phyloP scores from a whole-genome alignment of 1,140 invertebrate species.

The Diorhabda elongata region DNA sequence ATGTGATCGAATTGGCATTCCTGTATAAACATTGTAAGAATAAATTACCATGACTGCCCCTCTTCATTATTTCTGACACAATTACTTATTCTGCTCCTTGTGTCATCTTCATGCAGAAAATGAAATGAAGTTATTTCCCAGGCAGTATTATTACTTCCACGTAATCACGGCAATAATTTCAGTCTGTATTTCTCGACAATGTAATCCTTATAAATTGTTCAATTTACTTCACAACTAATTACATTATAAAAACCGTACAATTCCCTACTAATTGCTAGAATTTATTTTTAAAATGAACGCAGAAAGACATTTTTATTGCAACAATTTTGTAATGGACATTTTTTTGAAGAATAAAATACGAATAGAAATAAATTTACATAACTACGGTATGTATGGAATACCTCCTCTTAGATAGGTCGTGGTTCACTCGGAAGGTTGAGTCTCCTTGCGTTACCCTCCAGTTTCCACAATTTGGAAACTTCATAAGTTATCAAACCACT shows the following conservation, averaged over 20 bases:
- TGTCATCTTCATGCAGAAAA: not conserved
- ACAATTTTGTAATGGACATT: conserved; percentile 7
- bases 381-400: too few species aligned
- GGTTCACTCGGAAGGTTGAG: too few species aligned
- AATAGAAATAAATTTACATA: conserved; percentile 1
- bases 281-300: conserved; percentile 5
- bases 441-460: too few species aligned
- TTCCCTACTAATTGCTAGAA: conserved; percentile 1
- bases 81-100: not conserved
- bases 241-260: conserved; percentile 3
- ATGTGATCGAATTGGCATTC: too few species aligned
- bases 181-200: not conserved
- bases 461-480: too few species aligned
- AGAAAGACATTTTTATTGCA: conserved; percentile 8
- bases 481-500: too few species aligned
- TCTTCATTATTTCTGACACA: too few species aligned
- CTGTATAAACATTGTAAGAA: too few species aligned
- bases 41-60: too few species aligned
- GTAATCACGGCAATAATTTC: not conserved
- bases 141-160: not conserved
- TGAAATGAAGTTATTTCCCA: not conserved
- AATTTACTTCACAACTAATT: conserved; percentile 4
- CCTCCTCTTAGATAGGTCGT: too few species aligned
- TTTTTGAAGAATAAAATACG: not conserved
- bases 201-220: conserved; percentile 8